Conservation (phyloP, 2,888 invertebrate genomes). For the Euplexia lucipara region DNA sequence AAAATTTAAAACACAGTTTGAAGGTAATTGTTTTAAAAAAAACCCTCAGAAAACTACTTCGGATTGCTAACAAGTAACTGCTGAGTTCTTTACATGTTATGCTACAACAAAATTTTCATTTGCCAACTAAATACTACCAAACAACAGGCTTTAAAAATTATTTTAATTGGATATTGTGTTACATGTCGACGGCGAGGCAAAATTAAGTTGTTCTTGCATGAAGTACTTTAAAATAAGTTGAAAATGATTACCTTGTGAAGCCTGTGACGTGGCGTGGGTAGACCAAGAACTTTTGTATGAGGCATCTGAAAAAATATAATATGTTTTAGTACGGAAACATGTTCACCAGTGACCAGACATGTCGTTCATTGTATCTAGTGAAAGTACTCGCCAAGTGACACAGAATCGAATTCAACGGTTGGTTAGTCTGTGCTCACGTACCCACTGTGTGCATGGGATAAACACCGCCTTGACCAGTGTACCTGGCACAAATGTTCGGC, state of each 20-base stretch:
- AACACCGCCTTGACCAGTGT: no score
- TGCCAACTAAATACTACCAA: slow-evolving; percentile 3
- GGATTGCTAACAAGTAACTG: not conserved
- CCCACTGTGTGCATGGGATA: no score
- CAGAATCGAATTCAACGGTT: no score
- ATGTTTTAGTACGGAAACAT: not conserved
- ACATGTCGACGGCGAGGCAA: not conserved
- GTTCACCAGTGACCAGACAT: no score
- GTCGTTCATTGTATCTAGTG: not conserved
- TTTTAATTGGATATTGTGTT: slow-evolving; percentile 13
- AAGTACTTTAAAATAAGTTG: slow-evolving; percentile 9
- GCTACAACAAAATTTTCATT: not conserved
- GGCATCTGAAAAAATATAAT: slow-evolving; percentile 93
- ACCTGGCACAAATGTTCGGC: no score
- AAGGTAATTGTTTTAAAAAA: no score
- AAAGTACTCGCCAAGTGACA: not conserved
- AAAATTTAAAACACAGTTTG: no score
- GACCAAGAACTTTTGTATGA: slow-evolving; percentile 97
- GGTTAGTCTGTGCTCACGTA: no score
- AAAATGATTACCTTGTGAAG: slow-evolving; percentile 93
- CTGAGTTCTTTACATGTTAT: not conserved
- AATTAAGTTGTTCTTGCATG: slow-evolving; percentile 18
- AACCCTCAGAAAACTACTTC: no score
- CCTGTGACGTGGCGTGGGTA: slow-evolving; percentile 94
- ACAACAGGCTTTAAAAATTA: slow-evolving; percentile 9